Evolutionary conservation across 2,888 invertebrate species (phyloP).

Genomic region (Andrena chrysosceles): DNA sequence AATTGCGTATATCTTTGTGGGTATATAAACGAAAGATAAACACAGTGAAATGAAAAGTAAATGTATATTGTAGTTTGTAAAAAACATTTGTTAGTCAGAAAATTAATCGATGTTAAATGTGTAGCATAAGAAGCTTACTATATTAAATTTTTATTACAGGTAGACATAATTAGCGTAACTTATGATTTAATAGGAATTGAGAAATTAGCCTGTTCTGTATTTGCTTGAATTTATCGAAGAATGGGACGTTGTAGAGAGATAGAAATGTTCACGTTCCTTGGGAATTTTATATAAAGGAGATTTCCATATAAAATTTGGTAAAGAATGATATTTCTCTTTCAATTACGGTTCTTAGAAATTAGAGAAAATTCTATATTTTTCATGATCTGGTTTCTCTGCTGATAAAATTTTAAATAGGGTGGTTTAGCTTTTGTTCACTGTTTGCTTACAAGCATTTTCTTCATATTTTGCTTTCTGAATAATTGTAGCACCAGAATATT

Average conservation of each 20-base stretch:
- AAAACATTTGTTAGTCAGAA: background rate
- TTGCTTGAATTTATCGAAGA: background rate
- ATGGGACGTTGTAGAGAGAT: background rate
- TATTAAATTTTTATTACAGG: background rate
- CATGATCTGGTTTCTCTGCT: background rate
- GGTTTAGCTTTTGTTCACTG: background rate
- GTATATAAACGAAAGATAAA: background rate
- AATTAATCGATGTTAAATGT: background rate
- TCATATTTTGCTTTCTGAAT: background rate
- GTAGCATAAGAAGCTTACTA: background rate
- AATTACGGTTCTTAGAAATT: background rate
- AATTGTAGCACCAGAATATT: background rate
- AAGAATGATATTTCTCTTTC: background rate
- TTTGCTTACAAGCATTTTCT: background rate
- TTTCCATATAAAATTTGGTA: background rate
- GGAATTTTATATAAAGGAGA: background rate
- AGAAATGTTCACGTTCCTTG: background rate
- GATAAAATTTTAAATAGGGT: background rate
- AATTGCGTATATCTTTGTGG: conserved; percentile 7
- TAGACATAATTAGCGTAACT: background rate
- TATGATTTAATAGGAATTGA: conserved; percentile 1
- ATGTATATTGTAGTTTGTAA: background rate
- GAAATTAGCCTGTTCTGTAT: background rate
- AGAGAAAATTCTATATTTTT: background rate
- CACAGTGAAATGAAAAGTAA: conserved; percentile 1